Conservation (phyloP, 2,797 vertebrate species). For the Catamblyrhynchus diadema region DNA sequence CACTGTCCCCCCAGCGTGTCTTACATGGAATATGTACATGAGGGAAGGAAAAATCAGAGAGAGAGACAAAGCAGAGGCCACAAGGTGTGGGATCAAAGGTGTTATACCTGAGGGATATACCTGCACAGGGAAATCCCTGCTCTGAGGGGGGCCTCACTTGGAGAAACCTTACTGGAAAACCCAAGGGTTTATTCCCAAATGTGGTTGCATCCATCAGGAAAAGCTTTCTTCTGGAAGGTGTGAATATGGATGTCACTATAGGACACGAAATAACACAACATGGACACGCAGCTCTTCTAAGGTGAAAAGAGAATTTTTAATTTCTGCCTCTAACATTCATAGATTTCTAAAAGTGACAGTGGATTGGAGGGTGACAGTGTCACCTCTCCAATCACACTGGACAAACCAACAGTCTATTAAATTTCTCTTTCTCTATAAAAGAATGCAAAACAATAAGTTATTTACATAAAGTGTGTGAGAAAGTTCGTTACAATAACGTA, state of each 20-base stretch:
- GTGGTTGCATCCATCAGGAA: neutral
- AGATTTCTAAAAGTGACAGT: neutral
- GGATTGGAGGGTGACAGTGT: neutral
- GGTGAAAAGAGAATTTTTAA: neutral
- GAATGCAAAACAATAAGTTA: neutral
- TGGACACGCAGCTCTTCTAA: neutral
- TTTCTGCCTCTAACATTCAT: neutral
- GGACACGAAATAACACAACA: fast-evolving
- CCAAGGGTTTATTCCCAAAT: neutral
- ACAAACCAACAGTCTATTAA: neutral
- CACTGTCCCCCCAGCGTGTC: neutral
- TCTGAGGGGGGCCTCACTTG: neutral
- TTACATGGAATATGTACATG: neutral
- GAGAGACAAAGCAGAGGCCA: neutral
- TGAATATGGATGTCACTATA: neutral
- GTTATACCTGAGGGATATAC: neutral
- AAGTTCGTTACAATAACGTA: neutral
- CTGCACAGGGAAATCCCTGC: neutral
- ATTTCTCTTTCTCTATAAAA: neutral
- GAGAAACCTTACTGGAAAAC: neutral
- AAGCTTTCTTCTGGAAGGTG: neutral
- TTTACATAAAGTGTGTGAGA: neutral
- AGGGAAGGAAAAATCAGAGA: neutral
- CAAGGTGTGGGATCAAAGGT: neutral
- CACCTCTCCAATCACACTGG: neutral